Percentiles rank a stretch among this genome's conserved stretches.
These are phyloP conservation scores for Saturnia japonica DNA, from an alignment of 2,888 invertebrate species.

Conservation along the genomic window DNA sequence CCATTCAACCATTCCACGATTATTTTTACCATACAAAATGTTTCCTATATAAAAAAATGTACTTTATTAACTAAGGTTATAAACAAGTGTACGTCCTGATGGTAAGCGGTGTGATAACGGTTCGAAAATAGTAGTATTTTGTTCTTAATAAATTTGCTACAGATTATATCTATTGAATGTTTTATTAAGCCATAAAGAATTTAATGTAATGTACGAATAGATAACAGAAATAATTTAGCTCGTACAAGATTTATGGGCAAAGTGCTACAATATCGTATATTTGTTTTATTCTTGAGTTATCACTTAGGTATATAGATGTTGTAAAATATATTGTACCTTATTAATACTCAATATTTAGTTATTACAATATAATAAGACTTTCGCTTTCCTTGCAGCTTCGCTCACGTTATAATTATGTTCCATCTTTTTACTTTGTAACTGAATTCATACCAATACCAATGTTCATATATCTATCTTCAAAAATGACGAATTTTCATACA, in stretches of 20 bases:
- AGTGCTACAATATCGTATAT: conserved; percentile 29
- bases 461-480: too few relatives aligned
- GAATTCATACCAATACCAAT: too few relatives aligned
- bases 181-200: conserved; percentile 48
- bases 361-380: not conserved
- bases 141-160: conserved; percentile 43
- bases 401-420: too few relatives aligned
- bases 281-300: not conserved
- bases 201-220: conserved; percentile 42
- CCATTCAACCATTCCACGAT: too few relatives aligned
- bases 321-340: not conserved
- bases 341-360: too few relatives aligned
- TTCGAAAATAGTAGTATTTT: conserved; percentile 35
- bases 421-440: too few relatives aligned
- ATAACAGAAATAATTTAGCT: conserved; percentile 45
- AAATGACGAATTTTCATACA: too few relatives aligned
- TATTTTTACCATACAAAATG: not conserved
- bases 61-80: too few relatives aligned
- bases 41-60: too few relatives aligned
- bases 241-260: conserved; percentile 42
- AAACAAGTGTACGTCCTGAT: not conserved
- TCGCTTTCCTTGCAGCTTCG: too few relatives aligned
- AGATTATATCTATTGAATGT: conserved; percentile 40
- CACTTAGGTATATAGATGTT: not conserved
- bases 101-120: conserved; percentile 21